Evolutionary conservation across 2,888 invertebrate genomes (phyloP), one percentile per base, ranked within the genome.

Genomic region (Melinaea marsaeus): DNA sequence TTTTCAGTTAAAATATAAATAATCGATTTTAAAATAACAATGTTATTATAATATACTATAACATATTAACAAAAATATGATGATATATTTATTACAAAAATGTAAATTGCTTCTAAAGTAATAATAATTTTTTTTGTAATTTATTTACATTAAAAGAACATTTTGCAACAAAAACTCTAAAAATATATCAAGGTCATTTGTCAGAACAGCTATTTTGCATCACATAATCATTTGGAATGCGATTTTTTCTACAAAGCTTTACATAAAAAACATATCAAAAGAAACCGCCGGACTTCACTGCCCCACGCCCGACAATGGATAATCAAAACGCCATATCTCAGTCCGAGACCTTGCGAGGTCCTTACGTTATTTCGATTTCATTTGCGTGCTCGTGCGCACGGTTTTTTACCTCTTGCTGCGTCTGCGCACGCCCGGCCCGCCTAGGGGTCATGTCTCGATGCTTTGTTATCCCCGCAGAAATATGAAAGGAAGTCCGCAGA

Each of bases 251-350:
- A 71, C 70, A 71, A 69, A 69, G 69, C 71, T 69, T 62, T 57
- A 72, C 69, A 73, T 72, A 72, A 69, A 69, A 69, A 58, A 64
- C 32, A 71, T 68, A 72, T 75, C 74, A 75, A 75, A 75, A 69
- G 72, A 68, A 63, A 64, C 68, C 72, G 71, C 71, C 70, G 67
- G 80, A 84, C 80, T 83, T 83, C 74, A 82, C 74, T 69, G 78
- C 70, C 74, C 76, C 72, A 69, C 73, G 77, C 75, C 81, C 84
- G 83, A 89, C 90, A 88, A 88, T 87, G 82, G 87, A 79, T 88
- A 90, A 90, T 90, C 90, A 90, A 88, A 90, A 83, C 75, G 80
- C 82, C 83, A 85, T 88, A 89, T 90, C 89, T 90, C 85, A 87
- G 83, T 84, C 81, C 77, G 80, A 80, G 86, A 84, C 86, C 83